Evolutionary conservation across 1,140 invertebrate species (phyloP).

Genomic region (Diachasmimorpha longicaudata): DNA sequence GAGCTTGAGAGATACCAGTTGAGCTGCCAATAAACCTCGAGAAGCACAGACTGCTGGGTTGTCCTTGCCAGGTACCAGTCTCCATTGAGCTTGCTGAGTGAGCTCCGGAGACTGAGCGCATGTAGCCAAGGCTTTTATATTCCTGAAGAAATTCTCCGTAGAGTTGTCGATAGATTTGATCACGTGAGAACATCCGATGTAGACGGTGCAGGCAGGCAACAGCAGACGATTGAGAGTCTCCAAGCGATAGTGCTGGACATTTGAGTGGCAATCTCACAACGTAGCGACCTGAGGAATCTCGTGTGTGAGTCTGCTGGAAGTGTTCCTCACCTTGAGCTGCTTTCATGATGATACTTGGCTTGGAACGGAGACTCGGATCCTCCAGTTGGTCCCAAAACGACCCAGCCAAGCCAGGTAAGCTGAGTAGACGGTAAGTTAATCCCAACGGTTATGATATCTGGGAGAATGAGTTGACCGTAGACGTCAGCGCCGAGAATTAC

Average conservation of each 20-base stretch:
- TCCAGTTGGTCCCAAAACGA: background rate
- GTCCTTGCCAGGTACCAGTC: no score
- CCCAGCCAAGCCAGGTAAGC: background rate
- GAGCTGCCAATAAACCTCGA: no score
- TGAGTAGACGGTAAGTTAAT: background rate
- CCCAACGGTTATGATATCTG: background rate
- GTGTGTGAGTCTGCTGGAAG: background rate
- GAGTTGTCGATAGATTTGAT: background rate
- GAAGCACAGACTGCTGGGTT: background rate
- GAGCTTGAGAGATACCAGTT: no score
- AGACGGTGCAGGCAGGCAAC: background rate
- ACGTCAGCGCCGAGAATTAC: background rate
- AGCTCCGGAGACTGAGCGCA: constrained; percentile 29
- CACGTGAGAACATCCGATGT: background rate
- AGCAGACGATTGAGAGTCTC: background rate
- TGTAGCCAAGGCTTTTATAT: constrained; percentile 46
- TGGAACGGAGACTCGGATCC: background rate
- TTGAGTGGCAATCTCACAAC: background rate
- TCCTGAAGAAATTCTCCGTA: constrained; percentile 48
- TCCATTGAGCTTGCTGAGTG: background rate
- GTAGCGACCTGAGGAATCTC: background rate
- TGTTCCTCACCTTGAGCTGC: background rate
- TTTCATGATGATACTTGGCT: background rate
- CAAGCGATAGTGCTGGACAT: background rate
- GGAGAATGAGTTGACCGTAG: background rate